Percentiles rank a stretch among this genome's conserved stretches.
These are phyloP conservation scores for Pogonomyrmex barbatus DNA, from an alignment of 1,140 invertebrate species.

Conservation along the genomic window DNA sequence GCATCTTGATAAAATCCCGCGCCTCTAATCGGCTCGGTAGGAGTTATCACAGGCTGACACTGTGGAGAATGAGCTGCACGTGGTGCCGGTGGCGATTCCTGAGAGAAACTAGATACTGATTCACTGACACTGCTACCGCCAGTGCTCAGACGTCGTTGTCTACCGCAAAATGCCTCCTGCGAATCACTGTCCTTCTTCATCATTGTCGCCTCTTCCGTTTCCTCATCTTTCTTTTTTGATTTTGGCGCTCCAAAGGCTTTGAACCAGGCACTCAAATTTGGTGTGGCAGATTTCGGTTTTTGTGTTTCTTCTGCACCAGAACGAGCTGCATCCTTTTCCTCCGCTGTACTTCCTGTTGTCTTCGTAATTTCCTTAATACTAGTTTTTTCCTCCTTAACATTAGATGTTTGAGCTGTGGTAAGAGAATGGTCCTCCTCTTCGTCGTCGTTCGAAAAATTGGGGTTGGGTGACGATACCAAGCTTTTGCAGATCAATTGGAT, in stretches of 20 bases:
- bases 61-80: conserved; percentile 81
- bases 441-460: conserved; percentile 83
- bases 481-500: conserved; percentile 84
- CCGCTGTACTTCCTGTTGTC: conserved; percentile 56
- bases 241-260: conserved; percentile 95
- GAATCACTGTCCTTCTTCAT: conserved; percentile 79
- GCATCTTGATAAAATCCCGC: conserved; percentile 85
- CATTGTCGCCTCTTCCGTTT: conserved; percentile 73
- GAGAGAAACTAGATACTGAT: conserved; percentile 84
- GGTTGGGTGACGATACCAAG: conserved; percentile 82
- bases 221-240: conserved; percentile 85
- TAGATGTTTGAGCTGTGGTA: conserved; percentile 44
- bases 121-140: conserved; percentile 85
- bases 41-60: conserved; percentile 76
- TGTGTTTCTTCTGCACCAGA: conserved; percentile 76
- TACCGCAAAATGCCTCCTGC: conserved; percentile 74
- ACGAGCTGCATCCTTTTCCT: conserved; percentile 79
- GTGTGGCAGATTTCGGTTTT: conserved; percentile 88
- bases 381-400: conserved; percentile 70
- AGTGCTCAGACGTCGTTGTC: conserved; percentile 83
- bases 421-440: conserved; percentile 79
- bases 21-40: conserved; percentile 81
- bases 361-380: conserved; percentile 58
- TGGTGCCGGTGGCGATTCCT: conserved; percentile 82
- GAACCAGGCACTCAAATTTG: conserved; percentile 95